Evolutionary conservation across 2,113 vertebrate genomes (phyloP).

Genomic region (Dasypus novemcinctus): DNA sequence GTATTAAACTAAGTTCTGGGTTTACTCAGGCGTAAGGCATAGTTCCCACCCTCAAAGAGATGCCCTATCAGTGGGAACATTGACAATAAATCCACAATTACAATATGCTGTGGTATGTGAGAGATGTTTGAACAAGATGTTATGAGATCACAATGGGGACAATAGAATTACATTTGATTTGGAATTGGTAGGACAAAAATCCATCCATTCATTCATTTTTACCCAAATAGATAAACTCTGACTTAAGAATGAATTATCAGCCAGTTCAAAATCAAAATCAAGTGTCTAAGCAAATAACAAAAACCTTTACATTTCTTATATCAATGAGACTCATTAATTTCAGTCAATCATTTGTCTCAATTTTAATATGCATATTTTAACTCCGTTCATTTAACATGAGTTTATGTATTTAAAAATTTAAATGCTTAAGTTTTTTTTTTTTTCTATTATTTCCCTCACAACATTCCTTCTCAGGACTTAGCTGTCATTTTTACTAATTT

Average conservation of each 20-base stretch:
- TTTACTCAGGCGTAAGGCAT: background rate
- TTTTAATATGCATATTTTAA: background rate
- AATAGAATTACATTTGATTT: background rate
- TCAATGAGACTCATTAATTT: background rate
- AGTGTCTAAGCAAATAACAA: background rate
- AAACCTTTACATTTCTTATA: background rate
- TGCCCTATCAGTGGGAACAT: background rate
- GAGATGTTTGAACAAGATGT: background rate
- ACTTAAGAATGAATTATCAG: background rate
- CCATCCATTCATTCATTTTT: background rate
- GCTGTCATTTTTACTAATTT: background rate
- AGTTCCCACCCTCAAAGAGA: background rate
- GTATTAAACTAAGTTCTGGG: background rate
- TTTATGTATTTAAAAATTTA: background rate
- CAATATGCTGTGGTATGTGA: background rate
- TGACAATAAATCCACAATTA: background rate
- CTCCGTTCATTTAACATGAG: background rate
- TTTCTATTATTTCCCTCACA: background rate
- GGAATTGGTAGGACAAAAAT: background rate
- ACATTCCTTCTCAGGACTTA: background rate
- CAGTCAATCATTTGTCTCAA: background rate
- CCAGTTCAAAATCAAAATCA: background rate
- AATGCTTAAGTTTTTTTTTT: background rate
- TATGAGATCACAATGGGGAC: background rate
- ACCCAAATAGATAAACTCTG: background rate